Conservation (phyloP, 2,113 vertebrate genomes). For the Myotis lucifugus region DNA sequence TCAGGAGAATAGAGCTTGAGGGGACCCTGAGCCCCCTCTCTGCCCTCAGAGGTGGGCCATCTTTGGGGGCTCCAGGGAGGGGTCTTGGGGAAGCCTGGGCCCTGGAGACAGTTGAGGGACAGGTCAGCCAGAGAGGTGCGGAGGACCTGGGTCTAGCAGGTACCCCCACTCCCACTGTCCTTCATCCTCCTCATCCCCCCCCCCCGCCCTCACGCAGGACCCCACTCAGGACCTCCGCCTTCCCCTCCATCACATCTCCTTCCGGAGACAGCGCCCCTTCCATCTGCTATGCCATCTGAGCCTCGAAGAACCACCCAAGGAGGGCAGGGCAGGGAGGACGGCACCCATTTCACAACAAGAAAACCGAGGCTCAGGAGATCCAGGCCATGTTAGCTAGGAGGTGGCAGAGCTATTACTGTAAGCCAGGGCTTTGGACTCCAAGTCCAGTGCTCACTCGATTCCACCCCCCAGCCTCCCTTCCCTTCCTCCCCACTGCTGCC, state of each 20-base stretch:
- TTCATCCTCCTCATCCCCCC: background rate
- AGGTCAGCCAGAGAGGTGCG: constrained; percentile 45
- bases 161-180: constrained; percentile 67
- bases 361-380: background rate
- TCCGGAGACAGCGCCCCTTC: constrained; percentile 17
- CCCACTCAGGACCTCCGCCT: background rate
- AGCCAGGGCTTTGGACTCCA: constrained; percentile 49
- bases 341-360: background rate
- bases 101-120: background rate
- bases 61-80: background rate
- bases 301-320: background rate
- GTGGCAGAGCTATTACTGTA: background rate
- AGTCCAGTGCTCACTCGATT: constrained; percentile 43
- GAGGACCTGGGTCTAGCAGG: constrained; percentile 78
- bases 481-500: constrained; percentile 34
- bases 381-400: background rate
- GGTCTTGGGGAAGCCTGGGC: background rate
- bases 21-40: constrained; percentile 7
- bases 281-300: background rate
- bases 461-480: constrained; percentile 9
- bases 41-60: background rate
- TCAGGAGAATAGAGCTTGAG: background rate
- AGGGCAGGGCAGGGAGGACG: background rate
- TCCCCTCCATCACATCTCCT: constrained; percentile 62
- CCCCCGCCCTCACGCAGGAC: background rate